A percentile compares a stretch with the other conserved stretches of the same genome.
These are phyloP conservation scores for Danio kyathit DNA, from an alignment of 2,797 vertebrate species.

Conservation along the genomic window DNA sequence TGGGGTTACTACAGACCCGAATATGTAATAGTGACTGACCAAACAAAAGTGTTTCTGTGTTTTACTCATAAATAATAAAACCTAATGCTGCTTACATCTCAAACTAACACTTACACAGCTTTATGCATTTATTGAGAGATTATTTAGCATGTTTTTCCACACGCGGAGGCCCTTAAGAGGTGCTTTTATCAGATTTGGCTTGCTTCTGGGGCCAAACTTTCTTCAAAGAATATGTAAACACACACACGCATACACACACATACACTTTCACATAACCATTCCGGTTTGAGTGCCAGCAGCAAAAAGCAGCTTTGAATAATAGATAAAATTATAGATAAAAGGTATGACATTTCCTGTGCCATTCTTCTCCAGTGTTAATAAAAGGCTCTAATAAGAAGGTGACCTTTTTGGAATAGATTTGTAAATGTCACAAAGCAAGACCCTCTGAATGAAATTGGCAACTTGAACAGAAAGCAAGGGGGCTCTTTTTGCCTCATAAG, in stretches of 20 bases:
- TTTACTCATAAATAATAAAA: background rate
- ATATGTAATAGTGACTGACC: background rate
- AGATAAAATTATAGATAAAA: conserved; percentile 75
- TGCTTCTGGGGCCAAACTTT: background rate
- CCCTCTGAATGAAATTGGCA: conserved; percentile 64
- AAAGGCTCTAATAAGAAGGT: conserved; percentile 80
- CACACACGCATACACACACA: background rate
- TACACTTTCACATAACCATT: conserved; percentile 15
- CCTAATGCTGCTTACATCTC: too few species aligned
- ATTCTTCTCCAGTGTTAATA: conserved; percentile 80
- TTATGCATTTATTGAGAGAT: background rate
- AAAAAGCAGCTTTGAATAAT: conserved; percentile 62
- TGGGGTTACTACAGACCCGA: too few species aligned
- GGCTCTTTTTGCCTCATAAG: conserved; percentile 15
- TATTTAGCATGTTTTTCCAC: background rate
- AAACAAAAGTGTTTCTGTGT: background rate
- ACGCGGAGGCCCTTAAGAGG: background rate
- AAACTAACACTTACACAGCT: background rate
- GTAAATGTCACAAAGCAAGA: conserved; percentile 86
- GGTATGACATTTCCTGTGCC: conserved; percentile 83
- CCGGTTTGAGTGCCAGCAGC: conserved; percentile 51
- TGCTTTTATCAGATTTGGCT: background rate
- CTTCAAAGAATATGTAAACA: conserved; percentile 2
- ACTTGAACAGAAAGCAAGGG: conserved; percentile 50
- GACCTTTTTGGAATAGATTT: conserved; percentile 89